Evolutionary conservation across 2,113 vertebrate genomes (phyloP), one percentile per base, ranked within the genome.

Genomic region (Centrocercus urophasianus): DNA sequence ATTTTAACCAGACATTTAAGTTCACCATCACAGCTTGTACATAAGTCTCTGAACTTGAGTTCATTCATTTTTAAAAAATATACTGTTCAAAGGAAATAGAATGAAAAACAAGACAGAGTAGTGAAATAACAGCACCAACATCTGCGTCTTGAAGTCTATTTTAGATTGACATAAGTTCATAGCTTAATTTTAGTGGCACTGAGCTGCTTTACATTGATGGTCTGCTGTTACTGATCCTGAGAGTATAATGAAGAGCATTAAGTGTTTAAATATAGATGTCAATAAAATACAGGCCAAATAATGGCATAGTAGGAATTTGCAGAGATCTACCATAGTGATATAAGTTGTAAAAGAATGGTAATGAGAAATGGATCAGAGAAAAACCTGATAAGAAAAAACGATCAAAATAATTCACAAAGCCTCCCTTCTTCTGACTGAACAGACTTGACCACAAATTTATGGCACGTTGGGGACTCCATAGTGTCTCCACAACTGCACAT

Each of bases 261-360:
- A 90, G 67, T 71, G 67, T 95, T 94, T 92, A 96, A 94, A 96
- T 83, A 92, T 81, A 91, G 87, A 92, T 56, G 82, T 91, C 93
- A 95, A 93, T 93, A 94, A 92, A 94, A 93, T 64, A 85, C 56
- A 79, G 4, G 25, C 86, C 71, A 91, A 95, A 92, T 85, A 87
- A 86, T 52, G 59, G 79, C 80, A 45, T 52, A 47, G 83, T 27
- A 45, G 81, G 77, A 88, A 64, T 60, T 77, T 9, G 13, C 64
- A 80, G 89, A 94, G 78, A 90, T 93, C 78, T 72, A 47, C 84
- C 17, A 24, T 0, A 11, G 63, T 93, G 93, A 93, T 95, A 89
- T 11, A 80, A 38, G 36, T 43, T 8, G 11, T 77, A 93, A 94
- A 19, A 80, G 86, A 50, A 47, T 76, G 16, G 28, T 93, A 94